Evolutionary conservation across 2,888 invertebrate species (phyloP), one percentile per base, ranked within the genome.

Genomic region (Harmothoe impar): DNA sequence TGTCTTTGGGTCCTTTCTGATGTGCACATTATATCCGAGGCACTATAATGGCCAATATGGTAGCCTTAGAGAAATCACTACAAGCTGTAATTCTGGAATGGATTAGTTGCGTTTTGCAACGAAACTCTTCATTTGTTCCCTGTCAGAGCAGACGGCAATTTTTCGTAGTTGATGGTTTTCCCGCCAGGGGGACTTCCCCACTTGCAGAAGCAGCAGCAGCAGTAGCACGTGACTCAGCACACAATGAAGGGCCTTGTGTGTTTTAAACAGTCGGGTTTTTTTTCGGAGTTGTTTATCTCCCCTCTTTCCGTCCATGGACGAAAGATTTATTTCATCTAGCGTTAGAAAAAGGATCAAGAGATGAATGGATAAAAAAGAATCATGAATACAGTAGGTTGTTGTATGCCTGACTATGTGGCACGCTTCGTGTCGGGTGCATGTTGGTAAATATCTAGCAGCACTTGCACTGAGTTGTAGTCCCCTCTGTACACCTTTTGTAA

Each of bases 101-200:
- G n/a, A n/a, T n/a, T n/a, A n/a, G n/a, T n/a, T n/a, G n/a, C n/a
- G n/a, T n/a, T n/a, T n/a, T n/a, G n/a, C n/a, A n/a, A n/a, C n/a
- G n/a, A n/a, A n/a, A n/a, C n/a, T n/a, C n/a, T n/a, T n/a, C n/a
- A n/a, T n/a, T 52, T 52, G 7, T 62, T 62, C n/a, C n/a, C 20
- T n/a, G 62, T 5, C 62, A 5, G 23, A 62, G 62, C 62, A 62
- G 62, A 62, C 62, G 62, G 15, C 62, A 62, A 43, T 43, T 43
- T 62, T 62, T 62, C n/a, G 20, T 62, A 62, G 62, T 52, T 52
- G 10, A 52, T 17, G 54, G 54, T 20, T 62, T 62, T 5, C n/a
- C 62, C 62, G 62, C 62, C 62, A 62, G 62, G 62, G 62, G 62
- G 62, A 62, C 62, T 20, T 62, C n/a, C 62, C 62, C 62, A n/a